Evolutionary conservation across 2,113 vertebrate species (phyloP), one percentile per base, ranked within the genome.

Genomic region (Engraulis encrasicolus): DNA sequence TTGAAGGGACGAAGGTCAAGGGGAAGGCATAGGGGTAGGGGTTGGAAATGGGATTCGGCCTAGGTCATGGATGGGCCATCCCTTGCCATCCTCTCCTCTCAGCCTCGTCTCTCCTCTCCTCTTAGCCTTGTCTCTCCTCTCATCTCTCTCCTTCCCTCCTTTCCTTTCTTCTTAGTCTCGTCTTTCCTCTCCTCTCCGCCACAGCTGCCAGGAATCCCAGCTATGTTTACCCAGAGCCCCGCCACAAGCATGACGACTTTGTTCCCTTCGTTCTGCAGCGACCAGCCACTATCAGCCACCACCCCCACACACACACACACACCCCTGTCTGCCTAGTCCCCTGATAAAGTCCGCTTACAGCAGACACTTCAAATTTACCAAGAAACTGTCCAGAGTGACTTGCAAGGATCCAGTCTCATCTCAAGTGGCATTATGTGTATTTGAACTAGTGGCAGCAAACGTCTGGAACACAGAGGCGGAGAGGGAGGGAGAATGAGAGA

Each of bases 401-500:
- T 74, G 15, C 66, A 34, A 5, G 66, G 34, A 74, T 34, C 40
- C 17, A 0, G 27, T 31, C 66, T 34, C 11, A 36, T 74, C 66
- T 27, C 17, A 15, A 74, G 27, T 74, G 66, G 27, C 31, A 14
- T 74, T n/a, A 74, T 74, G 66, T 74, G 66, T 74, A 74, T 74
- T 74, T 74, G 66, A 74, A 74, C 66, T 36, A 74, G 23, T 34
- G 66, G 34, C 66, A 34, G 66, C 14, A 74, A 74, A 74, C 89
- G 92, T 90, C 88, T 90, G 85, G 66, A 89, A 86, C 49, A 54
- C 74, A 78, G 83, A 80, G 52, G 34, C 27, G n/a, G 79, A 50
- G 40, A 5, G 40, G 40, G 40, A 45, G 40, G 4, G 9, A 5
- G 40, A 45, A 9, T 9, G 37, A 48, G 74, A n/a, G 49, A 37